Base-by-base conservation (phyloP, 1,140 invertebrate species). In the Ostrea edulis region DNA sequence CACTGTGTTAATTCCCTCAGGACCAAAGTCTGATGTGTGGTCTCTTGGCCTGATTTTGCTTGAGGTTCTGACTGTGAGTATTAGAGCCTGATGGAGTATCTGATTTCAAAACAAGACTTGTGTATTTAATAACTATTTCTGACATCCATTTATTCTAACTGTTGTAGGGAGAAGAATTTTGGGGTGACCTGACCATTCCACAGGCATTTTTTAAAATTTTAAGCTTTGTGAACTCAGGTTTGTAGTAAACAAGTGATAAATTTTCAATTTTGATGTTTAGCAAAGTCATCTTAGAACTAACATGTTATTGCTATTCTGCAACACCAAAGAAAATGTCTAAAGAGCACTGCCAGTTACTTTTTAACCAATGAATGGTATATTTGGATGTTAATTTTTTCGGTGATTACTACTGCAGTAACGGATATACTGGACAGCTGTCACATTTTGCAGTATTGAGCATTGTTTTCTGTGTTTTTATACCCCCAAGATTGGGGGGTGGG, bases 1-100 rank as follows among this genome's bases (percentile, higher is more conserved):
- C 11, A 86, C 85, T 44, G 53, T 92, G 22, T 87, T 90, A 55
- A 91, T 90, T 0, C 83, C 90, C 8, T 91, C 89, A 77, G 93
- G 94, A 55, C 96, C 96, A 5, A 97, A 98, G 95, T 96, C 96
- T 68, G 98, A 99, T 95, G 96, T 98, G 9, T 99, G 98, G 98
- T 97, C 98, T 4, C 95, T 99, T 86, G 98, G 98, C 77, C 97
- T 99, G 44, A 97, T 99, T 68, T 93, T 99, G 53, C 95, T 97
- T 5, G 98, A 99, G 95, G 93, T 97, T 95, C 97, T 90, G 94
- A 98, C 82, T 91, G 95, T 90, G 91, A 92, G 91, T 91, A 53
- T 44, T 12, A 0, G 8, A 22, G 20, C 8, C 1, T 8, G 12
- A 11, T 8, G 68, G n/a, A 51, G 22, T 22, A 81, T 77, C n/a